Evolutionary conservation across 1,140 invertebrate species (phyloP).

Genomic region (Ceratina australensis): DNA sequence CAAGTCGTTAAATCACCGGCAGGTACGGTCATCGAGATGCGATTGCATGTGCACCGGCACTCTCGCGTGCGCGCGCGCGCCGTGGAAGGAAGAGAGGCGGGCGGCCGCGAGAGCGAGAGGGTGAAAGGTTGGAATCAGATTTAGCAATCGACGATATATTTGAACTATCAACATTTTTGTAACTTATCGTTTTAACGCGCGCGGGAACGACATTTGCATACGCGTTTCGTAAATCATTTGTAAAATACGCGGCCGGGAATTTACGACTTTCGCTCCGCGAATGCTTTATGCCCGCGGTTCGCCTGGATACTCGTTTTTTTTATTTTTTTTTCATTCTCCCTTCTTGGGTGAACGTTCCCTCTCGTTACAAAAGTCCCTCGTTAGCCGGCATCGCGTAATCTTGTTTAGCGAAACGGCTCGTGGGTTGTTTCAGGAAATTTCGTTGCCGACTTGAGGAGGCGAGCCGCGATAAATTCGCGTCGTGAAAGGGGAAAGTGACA

Average conservation of each 20-base stretch:
- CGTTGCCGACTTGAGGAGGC: neutral
- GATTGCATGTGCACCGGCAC: constrained; percentile 61
- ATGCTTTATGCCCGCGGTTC: constrained; percentile 22
- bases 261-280: constrained; percentile 28
- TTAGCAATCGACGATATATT: constrained; percentile 50
- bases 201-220: constrained; percentile 29
- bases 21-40: constrained; percentile 65
- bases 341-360: no score
- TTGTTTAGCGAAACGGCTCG: neutral
- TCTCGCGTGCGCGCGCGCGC: constrained; percentile 58
- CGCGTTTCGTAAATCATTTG: constrained; percentile 45
- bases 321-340: neutral
- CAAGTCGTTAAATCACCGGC: constrained; percentile 76
- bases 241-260: constrained; percentile 34
- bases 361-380: neutral
- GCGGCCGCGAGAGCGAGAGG: neutral
- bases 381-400: neutral
- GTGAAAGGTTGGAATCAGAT: constrained; percentile 44
- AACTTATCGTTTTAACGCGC: constrained; percentile 44
- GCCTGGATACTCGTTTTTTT: neutral
- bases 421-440: neutral
- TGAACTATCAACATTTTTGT: constrained; percentile 48
- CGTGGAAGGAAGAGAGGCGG: neutral
- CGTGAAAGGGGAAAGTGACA: constrained; percentile 4
- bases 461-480: constrained; percentile 1